Evolutionary conservation across 2,797 vertebrate genomes (phyloP).

Genomic region (Acrossocheilus fasciatus): DNA sequence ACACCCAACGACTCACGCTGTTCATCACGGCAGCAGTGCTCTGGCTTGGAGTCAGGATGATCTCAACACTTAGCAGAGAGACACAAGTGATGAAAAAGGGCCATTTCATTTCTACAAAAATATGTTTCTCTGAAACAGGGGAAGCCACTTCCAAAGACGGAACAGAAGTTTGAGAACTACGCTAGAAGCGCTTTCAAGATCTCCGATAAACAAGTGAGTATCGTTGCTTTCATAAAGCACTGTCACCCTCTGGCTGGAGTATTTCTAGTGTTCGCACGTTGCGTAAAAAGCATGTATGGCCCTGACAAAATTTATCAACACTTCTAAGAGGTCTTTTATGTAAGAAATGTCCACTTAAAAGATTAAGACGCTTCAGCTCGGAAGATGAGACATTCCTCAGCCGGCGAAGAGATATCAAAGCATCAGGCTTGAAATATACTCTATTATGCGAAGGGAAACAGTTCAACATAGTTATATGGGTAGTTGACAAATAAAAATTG

Average conservation of each 20-base stretch:
- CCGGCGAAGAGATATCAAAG: slow-evolving; percentile 24
- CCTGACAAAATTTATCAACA: slow-evolving; percentile 2
- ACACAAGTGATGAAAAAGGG: slow-evolving; percentile 56
- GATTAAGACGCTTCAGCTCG: slow-evolving; percentile 11
- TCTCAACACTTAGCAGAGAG: slow-evolving; percentile 55
- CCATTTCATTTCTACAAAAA: slow-evolving; percentile 42
- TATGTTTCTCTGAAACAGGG: slow-evolving; percentile 69
- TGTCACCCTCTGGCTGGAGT: not conserved
- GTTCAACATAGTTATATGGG: not conserved
- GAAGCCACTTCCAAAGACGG: slow-evolving; percentile 78
- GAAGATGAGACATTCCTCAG: slow-evolving; percentile 44
- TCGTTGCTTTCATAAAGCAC: not conserved
- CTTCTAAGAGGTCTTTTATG: slow-evolving; percentile 20
- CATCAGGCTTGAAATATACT: not conserved
- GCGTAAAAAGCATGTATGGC: not conserved
- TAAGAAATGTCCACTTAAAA: slow-evolving; percentile 41
- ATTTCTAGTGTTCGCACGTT: not conserved
- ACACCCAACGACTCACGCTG: slow-evolving; percentile 45
- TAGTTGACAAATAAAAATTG: too few relatives aligned
- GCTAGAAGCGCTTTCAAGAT: slow-evolving; percentile 77
- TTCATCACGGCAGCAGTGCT: slow-evolving; percentile 48
- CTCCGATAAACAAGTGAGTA: slow-evolving; percentile 80
- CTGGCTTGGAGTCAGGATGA: slow-evolving; percentile 52
- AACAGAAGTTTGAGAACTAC: slow-evolving; percentile 85
- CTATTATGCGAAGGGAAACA: not conserved